Conservation (phyloP, 1,140 invertebrate genomes). For the Leptestheria dahalacensis region DNA sequence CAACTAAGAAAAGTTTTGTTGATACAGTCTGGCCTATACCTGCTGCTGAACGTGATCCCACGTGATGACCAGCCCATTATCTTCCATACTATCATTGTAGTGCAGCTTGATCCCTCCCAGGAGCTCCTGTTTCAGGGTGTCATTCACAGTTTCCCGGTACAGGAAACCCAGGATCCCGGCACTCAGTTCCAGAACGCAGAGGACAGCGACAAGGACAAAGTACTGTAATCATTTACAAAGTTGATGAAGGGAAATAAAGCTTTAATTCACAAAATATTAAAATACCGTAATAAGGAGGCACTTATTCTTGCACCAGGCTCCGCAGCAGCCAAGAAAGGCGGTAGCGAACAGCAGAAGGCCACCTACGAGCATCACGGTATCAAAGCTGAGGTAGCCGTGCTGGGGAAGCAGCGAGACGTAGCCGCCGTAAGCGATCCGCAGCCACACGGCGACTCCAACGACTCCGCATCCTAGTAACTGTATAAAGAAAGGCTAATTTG, state of each 20-base stretch:
- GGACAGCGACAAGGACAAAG: slow-evolving; percentile 60
- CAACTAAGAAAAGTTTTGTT: not conserved
- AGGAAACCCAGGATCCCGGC: slow-evolving; percentile 59
- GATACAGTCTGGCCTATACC: slow-evolving; percentile 29
- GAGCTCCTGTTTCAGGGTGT: slow-evolving; percentile 47
- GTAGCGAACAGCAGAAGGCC: slow-evolving; percentile 53
- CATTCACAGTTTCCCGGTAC: slow-evolving; percentile 49
- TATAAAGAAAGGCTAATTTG: slow-evolving; percentile 17
- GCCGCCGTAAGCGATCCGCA: slow-evolving; percentile 48
- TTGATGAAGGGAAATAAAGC: not conserved
- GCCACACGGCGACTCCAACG: slow-evolving; percentile 55
- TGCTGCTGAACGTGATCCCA: slow-evolving; percentile 58
- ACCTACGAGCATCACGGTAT: slow-evolving; percentile 46
- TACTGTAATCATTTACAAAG: slow-evolving; percentile 50
- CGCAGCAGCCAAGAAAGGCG: slow-evolving; percentile 64
- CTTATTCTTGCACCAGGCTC: slow-evolving; percentile 61
- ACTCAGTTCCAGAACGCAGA: slow-evolving; percentile 62
- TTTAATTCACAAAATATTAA: slow-evolving; percentile 19
- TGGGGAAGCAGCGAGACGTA: slow-evolving; percentile 53
- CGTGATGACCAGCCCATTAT: slow-evolving; percentile 39
- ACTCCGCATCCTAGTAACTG: slow-evolving; percentile 59
- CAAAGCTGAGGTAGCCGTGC: slow-evolving; percentile 48
- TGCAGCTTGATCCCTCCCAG: slow-evolving; percentile 46
- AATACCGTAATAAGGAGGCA: slow-evolving; percentile 57
- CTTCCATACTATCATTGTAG: slow-evolving; percentile 42